Base-by-base conservation (phyloP, 2,888 invertebrate genomes). In the Frankliniella fusca region DNA sequence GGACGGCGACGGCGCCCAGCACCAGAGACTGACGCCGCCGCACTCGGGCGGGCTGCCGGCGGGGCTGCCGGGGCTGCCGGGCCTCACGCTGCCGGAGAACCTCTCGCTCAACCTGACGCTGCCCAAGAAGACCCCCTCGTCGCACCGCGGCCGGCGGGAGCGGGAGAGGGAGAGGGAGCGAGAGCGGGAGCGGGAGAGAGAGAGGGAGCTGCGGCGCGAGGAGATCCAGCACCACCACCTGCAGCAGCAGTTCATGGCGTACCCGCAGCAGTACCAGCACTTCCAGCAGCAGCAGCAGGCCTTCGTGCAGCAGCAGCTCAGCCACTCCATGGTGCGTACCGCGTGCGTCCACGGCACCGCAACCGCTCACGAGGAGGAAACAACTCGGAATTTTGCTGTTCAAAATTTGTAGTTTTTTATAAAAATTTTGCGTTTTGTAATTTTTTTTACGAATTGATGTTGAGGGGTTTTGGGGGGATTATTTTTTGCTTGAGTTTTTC, bases 81-180 rank as follows among this genome's bases (percentile, higher is more conserved):
- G n/a, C n/a, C 82, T 48, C 76, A 50, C 49, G 48, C 82, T 48
- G 38, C 95, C 95, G 0, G 95, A 95, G 87, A 95, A 95, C 88
- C 90, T 95, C 0, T 95, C 95, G 49, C 90, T 95, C 87, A 95
- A 95, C 88, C 90, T 95, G 0, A 95, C 95, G 50, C 90, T 95
- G 85, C 94, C 95, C 86, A 95, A 93, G 85, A 85, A 85, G 80
- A 81, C 83, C 65, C 76, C 85, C 87, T 5, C 86, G 89, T 0
- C 80, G 83, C 82, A 80, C 82, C n/a, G 83, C 85, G 65, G 85
- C 87, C 76, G 89, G 89, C 83, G 83, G 10, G 70, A 76, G 70
- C 70, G 70, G 70, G 70, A 76, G 70, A 23, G 70, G 9, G 70
- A 76, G 27, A 27, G 70, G 27, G 70, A 76, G 27, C 23, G 70